Evolutionary conservation across 2,113 vertebrate genomes (phyloP).

Genomic region (Dipodomys stephensi): DNA sequence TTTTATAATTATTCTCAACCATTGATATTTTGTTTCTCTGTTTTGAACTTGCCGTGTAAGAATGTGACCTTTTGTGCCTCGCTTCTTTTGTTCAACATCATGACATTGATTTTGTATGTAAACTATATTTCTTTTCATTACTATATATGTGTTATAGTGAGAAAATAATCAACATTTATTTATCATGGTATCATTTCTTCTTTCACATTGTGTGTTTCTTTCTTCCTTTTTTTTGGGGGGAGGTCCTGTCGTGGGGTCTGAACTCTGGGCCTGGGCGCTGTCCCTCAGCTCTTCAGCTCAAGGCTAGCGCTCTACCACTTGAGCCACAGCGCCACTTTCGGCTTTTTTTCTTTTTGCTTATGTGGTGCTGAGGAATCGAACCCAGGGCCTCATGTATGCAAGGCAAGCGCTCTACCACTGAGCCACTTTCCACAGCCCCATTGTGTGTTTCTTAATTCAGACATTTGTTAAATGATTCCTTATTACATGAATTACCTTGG

Average conservation of each 20-base stretch:
- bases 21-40: background rate
- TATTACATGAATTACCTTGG: constrained; percentile 28
- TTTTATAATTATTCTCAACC: constrained; percentile 23
- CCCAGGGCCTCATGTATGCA: too few relatives aligned
- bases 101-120: background rate
- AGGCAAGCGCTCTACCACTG: too few relatives aligned
- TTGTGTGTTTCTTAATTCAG: constrained; percentile 10
- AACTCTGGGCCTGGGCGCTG: too few relatives aligned
- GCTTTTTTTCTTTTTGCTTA: too few relatives aligned
- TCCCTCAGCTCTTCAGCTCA: too few relatives aligned
- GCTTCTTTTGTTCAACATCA: background rate
- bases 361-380: too few relatives aligned
- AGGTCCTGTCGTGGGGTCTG: too few relatives aligned
- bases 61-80: background rate
- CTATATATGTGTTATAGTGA: background rate
- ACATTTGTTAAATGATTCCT: background rate
- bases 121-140: constrained; percentile 28
- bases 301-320: too few relatives aligned
- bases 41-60: constrained; percentile 27
- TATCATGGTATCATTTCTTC: constrained; percentile 19
- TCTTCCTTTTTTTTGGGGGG: too few relatives aligned
- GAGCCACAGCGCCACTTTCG: too few relatives aligned
- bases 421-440: background rate
- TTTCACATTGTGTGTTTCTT: background rate
- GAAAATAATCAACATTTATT: constrained; percentile 23